Conservation (phyloP, 2,888 invertebrate species). For the Fragum sueziense region DNA sequence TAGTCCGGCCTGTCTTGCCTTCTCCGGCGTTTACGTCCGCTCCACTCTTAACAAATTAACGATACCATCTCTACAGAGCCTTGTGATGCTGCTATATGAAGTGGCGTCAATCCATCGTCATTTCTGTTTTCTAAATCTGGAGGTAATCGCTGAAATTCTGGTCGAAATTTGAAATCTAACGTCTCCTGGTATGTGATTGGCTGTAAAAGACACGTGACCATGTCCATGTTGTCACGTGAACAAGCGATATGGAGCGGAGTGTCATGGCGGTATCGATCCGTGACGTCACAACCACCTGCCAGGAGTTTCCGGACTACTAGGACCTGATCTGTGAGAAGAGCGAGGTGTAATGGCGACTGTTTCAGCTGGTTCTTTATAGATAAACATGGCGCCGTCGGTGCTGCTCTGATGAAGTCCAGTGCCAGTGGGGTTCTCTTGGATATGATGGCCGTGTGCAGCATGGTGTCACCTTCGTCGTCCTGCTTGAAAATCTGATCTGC, state of each 20-base stretch:
- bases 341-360: slow-evolving; percentile 33
- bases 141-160: background rate
- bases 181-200: slow-evolving; percentile 11
- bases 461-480: slow-evolving; percentile 48
- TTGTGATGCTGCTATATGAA: slow-evolving; percentile 43
- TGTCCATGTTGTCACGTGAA: background rate
- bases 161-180: background rate
- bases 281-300: slow-evolving; percentile 13
- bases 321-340: slow-evolving; percentile 20
- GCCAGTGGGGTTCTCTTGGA: background rate
- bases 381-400: background rate
- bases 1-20: slow-evolving; percentile 25
- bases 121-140: slow-evolving; percentile 37
- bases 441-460: slow-evolving; percentile 45
- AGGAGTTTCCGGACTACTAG: slow-evolving; percentile 20
- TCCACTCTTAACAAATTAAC: slow-evolving; percentile 16
- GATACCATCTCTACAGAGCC: slow-evolving; percentile 15
- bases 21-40: slow-evolving; percentile 27
- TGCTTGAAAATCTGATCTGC: slow-evolving; percentile 19
- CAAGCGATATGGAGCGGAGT: slow-evolving; percentile 29
- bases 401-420: background rate
- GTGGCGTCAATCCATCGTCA: slow-evolving; percentile 42
- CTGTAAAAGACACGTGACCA: slow-evolving; percentile 8
- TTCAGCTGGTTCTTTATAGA: slow-evolving; percentile 18
- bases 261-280: slow-evolving; percentile 25